Percentiles rank a stretch among this genome's conserved stretches.
phyloP scores from a whole-genome alignment of 2,888 invertebrate species.

The Catocala fraxini region DNA sequence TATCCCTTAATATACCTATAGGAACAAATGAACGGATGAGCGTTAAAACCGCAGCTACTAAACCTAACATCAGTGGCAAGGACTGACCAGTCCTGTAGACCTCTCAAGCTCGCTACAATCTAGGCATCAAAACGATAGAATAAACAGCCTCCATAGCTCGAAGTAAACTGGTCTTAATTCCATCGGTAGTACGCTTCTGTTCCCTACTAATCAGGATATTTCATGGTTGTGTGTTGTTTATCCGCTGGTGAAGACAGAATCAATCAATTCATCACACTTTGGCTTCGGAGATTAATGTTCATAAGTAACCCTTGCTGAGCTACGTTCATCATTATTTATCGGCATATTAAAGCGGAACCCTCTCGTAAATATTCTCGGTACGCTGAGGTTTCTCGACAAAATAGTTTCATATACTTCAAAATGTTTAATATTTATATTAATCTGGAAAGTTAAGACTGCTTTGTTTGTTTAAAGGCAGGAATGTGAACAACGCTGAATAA shows the following conservation, averaged over 20 bases:
- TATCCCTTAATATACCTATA: slow-evolving; percentile 25
- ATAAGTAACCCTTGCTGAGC: slow-evolving; percentile 25
- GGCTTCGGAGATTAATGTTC: slow-evolving; percentile 35
- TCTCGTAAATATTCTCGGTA: neutral
- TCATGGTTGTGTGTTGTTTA: slow-evolving; percentile 57
- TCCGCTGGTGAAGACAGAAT: slow-evolving; percentile 52
- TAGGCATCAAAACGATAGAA: slow-evolving; percentile 33
- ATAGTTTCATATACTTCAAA: too few species aligned
- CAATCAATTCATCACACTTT: slow-evolving; percentile 57
- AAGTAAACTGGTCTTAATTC: slow-evolving; percentile 43
- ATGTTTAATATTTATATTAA: too few species aligned
- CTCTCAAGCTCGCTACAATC: slow-evolving; percentile 24
- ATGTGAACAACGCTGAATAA: too few species aligned
- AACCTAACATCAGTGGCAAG: slow-evolving; percentile 52
- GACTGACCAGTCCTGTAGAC: slow-evolving; percentile 34
- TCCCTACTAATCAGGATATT: slow-evolving; percentile 65
- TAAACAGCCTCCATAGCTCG: slow-evolving; percentile 51
- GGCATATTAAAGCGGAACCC: neutral
- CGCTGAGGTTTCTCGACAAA: slow-evolving; percentile 57
- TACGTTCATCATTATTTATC: slow-evolving; percentile 32
- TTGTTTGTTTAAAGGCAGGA: too few species aligned
- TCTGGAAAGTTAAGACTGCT: too few species aligned
- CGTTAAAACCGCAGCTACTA: slow-evolving; percentile 53
- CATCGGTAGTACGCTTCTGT: slow-evolving; percentile 49
- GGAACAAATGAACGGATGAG: slow-evolving; percentile 53